Evolutionary conservation across 2,888 invertebrate species (phyloP).

Genomic region (Nasonia oneida): DNA sequence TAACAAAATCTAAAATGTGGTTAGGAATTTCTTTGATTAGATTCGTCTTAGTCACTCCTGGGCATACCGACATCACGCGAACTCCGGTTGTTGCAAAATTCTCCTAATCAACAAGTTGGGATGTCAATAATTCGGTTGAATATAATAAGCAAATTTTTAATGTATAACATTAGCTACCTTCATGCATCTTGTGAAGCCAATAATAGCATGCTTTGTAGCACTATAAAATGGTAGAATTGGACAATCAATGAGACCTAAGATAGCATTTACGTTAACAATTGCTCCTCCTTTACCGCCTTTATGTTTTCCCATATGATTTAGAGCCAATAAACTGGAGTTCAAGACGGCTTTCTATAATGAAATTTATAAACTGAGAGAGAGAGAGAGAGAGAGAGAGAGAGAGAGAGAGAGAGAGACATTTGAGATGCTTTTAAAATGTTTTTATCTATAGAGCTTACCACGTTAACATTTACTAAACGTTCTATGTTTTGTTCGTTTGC

Average conservation of each 20-base stretch:
- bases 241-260: constrained; percentile 80
- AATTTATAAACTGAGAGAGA: constrained; percentile 16
- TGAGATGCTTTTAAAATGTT: neutral
- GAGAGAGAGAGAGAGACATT: neutral
- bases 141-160: neutral
- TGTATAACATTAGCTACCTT: constrained; percentile 64
- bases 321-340: constrained; percentile 75
- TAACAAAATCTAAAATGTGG: constrained; percentile 65
- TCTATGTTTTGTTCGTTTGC: constrained; percentile 72
- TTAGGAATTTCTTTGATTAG: constrained; percentile 65
- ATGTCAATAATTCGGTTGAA: neutral
- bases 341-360: constrained; percentile 76
- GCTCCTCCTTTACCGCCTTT: constrained; percentile 81
- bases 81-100: constrained; percentile 69
- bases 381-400: neutral
- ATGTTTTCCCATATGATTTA: constrained; percentile 78
- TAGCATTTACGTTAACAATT: constrained; percentile 84
- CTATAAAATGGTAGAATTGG: constrained; percentile 81
- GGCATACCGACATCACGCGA: constrained; percentile 74
- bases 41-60: constrained; percentile 72
- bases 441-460: constrained; percentile 67
- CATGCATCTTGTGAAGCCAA: constrained; percentile 70
- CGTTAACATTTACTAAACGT: constrained; percentile 71
- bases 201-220: constrained; percentile 80
- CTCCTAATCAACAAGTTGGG: constrained; percentile 62